Conservation (phyloP, 2,113 vertebrate genomes). For the Rhadina sibilatrix region DNA sequence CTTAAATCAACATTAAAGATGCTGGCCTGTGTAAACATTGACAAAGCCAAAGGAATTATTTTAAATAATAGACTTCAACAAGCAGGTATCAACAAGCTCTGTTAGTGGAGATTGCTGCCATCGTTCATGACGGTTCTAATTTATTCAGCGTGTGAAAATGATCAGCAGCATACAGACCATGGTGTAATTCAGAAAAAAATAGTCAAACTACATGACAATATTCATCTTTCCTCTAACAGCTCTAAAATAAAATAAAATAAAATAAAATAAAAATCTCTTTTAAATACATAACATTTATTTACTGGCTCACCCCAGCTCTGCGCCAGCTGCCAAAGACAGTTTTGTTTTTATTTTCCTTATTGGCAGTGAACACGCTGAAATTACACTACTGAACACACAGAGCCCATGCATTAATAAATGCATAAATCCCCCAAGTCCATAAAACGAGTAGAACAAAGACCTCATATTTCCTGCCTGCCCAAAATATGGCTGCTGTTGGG, state of each 20-base stretch:
- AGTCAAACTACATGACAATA: background rate
- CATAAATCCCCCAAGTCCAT: background rate
- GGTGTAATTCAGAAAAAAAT: background rate
- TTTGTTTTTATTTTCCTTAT: background rate
- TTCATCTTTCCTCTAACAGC: background rate
- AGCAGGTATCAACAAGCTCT: conserved; percentile 41
- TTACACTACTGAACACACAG: background rate
- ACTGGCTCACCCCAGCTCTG: background rate
- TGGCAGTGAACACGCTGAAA: background rate
- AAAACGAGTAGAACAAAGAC: background rate
- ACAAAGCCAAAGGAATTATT: conserved; percentile 48
- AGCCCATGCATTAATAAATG: background rate
- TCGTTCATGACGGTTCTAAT: conserved; percentile 57
- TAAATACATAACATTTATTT: background rate
- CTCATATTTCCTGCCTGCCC: background rate
- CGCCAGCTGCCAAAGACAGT: background rate
- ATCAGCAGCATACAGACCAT: background rate
- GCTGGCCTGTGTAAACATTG: conserved; percentile 42
- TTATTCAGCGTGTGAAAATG: background rate
- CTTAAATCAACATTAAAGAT: conserved; percentile 65
- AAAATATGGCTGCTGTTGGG: background rate
- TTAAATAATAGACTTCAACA: conserved; percentile 74
- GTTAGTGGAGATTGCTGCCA: conserved; percentile 62
- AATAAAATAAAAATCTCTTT: background rate
- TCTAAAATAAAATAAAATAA: background rate